Percentiles rank a stretch among this genome's conserved stretches.
Evolutionary conservation across 2,113 vertebrate species (phyloP).

Genomic region (Trematomus loennbergii): DNA sequence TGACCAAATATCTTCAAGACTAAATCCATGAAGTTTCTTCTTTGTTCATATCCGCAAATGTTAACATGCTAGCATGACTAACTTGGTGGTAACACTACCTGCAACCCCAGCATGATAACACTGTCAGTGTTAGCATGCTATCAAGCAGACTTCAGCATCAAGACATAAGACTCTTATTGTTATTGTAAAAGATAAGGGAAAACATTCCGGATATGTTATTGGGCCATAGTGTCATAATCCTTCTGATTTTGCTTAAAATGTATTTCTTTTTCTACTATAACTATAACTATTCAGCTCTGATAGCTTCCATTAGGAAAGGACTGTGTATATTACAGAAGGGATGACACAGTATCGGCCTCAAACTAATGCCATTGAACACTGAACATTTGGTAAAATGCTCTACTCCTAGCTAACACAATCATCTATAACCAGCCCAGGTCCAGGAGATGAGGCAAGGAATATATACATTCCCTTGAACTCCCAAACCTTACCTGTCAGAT

Average conservation of each 20-base stretch:
- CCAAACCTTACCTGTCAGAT: slow-evolving; percentile 81
- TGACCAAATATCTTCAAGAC: neutral
- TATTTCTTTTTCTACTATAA: slow-evolving; percentile 32
- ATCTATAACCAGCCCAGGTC: slow-evolving; percentile 58
- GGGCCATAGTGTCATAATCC: neutral
- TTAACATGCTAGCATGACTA: slow-evolving; percentile 10
- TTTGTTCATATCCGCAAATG: neutral
- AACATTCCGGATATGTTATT: neutral
- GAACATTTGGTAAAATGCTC: slow-evolving; percentile 75
- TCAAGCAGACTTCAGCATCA: neutral
- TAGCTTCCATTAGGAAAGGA: slow-evolving; percentile 58
- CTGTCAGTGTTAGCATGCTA: neutral
- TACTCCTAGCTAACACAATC: slow-evolving; percentile 73
- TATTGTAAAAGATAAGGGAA: neutral
- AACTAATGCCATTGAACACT: slow-evolving; percentile 69
- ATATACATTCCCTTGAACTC: slow-evolving; percentile 75
- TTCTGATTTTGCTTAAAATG: slow-evolving; percentile 17
- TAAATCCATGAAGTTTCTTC: neutral
- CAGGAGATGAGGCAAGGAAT: slow-evolving; percentile 72
- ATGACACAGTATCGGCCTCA: slow-evolving; percentile 64
- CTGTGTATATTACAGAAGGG: slow-evolving; percentile 44
- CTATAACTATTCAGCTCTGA: slow-evolving; percentile 58
- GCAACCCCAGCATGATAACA: neutral
- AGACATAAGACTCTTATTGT: neutral
- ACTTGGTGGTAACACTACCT: neutral